Conservation (phyloP, 2,113 vertebrate species). For the Clarias macrocephalus region DNA sequence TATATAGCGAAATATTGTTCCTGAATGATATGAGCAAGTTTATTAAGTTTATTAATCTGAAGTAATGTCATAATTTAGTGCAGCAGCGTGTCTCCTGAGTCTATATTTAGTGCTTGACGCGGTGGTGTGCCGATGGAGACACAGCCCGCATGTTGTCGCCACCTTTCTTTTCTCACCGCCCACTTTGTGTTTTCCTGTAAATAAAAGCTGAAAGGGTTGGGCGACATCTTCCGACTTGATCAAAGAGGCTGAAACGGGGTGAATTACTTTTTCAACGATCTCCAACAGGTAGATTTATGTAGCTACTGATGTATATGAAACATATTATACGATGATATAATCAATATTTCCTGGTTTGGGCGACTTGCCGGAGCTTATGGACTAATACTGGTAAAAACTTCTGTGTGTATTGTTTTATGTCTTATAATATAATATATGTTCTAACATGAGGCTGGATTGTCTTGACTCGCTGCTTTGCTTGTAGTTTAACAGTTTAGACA, state of each 20-base stretch:
- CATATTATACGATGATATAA: background rate
- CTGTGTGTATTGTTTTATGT: background rate
- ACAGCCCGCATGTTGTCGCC: background rate
- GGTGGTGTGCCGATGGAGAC: background rate
- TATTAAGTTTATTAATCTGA: background rate
- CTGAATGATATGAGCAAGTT: background rate
- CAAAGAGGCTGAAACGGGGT: constrained; percentile 54
- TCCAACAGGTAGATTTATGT: constrained; percentile 6
- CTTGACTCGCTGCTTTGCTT: background rate
- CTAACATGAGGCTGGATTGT: too few relatives aligned
- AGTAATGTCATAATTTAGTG: background rate
- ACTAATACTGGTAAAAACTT: background rate
- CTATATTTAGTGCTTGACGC: background rate
- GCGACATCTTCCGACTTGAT: constrained; percentile 48
- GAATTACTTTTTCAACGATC: background rate
- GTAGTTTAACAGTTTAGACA: too few relatives aligned
- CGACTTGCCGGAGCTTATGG: background rate
- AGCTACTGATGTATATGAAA: background rate
- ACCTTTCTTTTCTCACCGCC: constrained; percentile 6
- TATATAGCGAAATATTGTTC: background rate
- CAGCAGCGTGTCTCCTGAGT: too few relatives aligned
- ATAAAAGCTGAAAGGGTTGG: constrained; percentile 48
- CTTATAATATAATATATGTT: background rate
- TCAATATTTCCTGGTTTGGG: background rate
- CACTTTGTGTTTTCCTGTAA: constrained; percentile 12